Base-by-base conservation (phyloP, 1,140 invertebrate genomes). In the Drosophila orena region DNA sequence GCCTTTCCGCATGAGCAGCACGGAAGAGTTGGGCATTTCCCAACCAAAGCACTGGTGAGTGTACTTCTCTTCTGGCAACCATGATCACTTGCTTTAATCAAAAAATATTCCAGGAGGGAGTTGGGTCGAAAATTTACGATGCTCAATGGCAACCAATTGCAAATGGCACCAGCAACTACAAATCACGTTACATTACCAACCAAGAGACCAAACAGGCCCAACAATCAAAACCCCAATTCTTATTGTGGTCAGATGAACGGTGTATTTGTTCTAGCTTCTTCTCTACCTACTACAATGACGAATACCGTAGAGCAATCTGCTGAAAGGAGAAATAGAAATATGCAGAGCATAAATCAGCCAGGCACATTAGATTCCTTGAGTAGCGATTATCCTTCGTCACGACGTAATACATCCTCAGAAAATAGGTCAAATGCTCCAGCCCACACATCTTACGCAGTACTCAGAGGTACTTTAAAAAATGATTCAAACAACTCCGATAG, bases 21-120 rank as follows among this genome's bases (percentile, higher is more conserved):
- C 8, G 4, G 4, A 53, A 30, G 17, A 17, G 3, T 2, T 7
- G 34, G 35, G n/a, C 8, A 14, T 47, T 37, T 49, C 20, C 7
- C 15, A 37, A 8, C 20, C 17, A 10, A 10, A 46, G 1, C 12
- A 35, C 24, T 69, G 40, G 66, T 70, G 5, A 40, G 49, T 14
- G 1, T 8, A 11, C 6, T n/a, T 12, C 5, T 17, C 12, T 30
- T 30, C 0, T 3, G 30, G 10, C 12, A 7, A 7, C 17, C 2
- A 37, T 58, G 12, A 10, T 27, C 6, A 12, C 11, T 30, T 14
- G 8, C 4, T 1, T 27, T 2, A 30, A n/a, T 11, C 30, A 0
- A n/a, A n/a, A 17, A 11, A 2, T 3, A 7, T 61, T 57, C 20
- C 5, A 57, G 52, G 35, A 12, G 15, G 11, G 15, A 57, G 0